Evolutionary conservation across 1,140 invertebrate genomes (phyloP), one percentile per base, ranked within the genome.

Genomic region (Neotoxoptera formosana): DNA sequence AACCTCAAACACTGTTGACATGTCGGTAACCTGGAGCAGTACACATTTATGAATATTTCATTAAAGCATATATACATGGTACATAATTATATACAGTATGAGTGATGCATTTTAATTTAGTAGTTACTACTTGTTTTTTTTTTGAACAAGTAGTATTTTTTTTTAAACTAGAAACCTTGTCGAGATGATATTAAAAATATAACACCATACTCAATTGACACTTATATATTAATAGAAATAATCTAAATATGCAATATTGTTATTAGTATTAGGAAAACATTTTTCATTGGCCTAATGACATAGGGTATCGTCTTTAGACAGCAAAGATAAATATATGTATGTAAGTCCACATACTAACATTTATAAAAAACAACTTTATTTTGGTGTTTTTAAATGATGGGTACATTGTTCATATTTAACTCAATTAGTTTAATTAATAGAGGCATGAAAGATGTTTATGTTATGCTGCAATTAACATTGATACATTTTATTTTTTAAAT

Each of bases 1-100:
- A 96, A 99, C 97, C 96, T 98, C 98, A 96, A 98, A 96, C 96
- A 99, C 98, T 95, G 97, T 96, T 95, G 97, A 97, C 97, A 99
- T 98, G 96, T 99, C 98, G 96, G 98, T 97, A 96, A 99, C 98
- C 98, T 99, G 95, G 93, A 96, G 94, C 45, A 90, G 14, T 67
- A 90, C 23, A 90, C 4, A 23, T 89, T 36, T 36, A 89, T 67
- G 14, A 67, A 90, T 90, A 90, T 67, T 60, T 90, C 25, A 53
- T 89, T 36, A 34, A 88, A 2, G 11, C 4, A 47, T 86, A 14
- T 87, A 87, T 8, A 17, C 60, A 76, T 76, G 7, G 60, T 76
- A 76, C 0, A n/a, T 67, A n/a, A n/a, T 67, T n/a, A 67, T 67
- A 30, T 11, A 67, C 30, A 67, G 20, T 67, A n/a, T n/a, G n/a